Percentiles rank a stretch among this genome's conserved stretches.
These are phyloP conservation scores for Achroia grisella DNA, from an alignment of 1,140 invertebrate species.

Conservation along the genomic window DNA sequence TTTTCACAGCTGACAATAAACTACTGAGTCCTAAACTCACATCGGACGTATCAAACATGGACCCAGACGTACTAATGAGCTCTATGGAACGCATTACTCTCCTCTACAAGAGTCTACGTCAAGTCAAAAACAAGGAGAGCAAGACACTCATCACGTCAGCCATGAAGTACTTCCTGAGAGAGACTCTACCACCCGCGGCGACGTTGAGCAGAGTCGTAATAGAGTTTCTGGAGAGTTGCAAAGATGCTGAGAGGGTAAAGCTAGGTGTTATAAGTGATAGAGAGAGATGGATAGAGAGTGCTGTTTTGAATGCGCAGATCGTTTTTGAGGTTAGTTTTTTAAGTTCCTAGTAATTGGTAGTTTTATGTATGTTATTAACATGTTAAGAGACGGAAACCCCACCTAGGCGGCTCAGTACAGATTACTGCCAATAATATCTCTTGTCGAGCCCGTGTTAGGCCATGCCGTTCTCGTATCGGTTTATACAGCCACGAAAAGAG, in stretches of 20 bases:
- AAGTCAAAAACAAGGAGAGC: slow-evolving; percentile 21
- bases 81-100: slow-evolving; percentile 62
- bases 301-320: slow-evolving; percentile 46
- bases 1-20: slow-evolving; percentile 46
- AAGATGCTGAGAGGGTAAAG: slow-evolving; percentile 36
- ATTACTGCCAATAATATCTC: too few species aligned
- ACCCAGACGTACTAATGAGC: slow-evolving; percentile 63
- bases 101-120: slow-evolving; percentile 42
- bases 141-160: slow-evolving; percentile 28
- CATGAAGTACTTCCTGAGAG: slow-evolving; percentile 51
- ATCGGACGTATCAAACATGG: slow-evolving; percentile 59
- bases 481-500: too few species aligned
- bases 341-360: too few species aligned
- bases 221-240: slow-evolving; percentile 65
- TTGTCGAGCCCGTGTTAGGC: too few species aligned
- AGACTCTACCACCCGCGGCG: slow-evolving; percentile 60
- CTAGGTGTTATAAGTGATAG: slow-evolving; percentile 30
- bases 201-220: slow-evolving; percentile 64
- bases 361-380: too few species aligned
- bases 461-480: too few species aligned
- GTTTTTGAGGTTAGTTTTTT: slow-evolving; percentile 54
- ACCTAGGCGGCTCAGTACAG: too few species aligned
- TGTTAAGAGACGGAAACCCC: too few species aligned
- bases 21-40: slow-evolving; percentile 47
- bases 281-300: slow-evolving; percentile 32